Evolutionary conservation across 2,797 vertebrate genomes (phyloP).

Genomic region (Anguilla megastoma): DNA sequence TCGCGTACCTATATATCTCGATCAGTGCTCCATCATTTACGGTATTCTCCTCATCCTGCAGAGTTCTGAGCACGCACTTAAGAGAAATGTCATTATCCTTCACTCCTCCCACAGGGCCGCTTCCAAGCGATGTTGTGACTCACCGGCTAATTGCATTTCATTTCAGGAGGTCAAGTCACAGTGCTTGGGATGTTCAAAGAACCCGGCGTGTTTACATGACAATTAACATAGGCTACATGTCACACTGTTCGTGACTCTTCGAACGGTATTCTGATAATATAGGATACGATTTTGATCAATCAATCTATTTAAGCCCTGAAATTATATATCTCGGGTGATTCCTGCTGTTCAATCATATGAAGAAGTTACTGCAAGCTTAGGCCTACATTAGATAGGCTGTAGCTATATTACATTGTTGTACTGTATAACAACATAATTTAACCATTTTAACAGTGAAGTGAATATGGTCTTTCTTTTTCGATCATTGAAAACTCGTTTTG

Average conservation of each 20-base stretch:
- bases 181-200: neutral
- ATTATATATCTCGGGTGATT: neutral
- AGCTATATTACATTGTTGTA: neutral
- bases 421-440: neutral
- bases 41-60: constrained; percentile 50
- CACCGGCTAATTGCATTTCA: constrained; percentile 46
- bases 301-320: neutral
- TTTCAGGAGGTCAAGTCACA: constrained; percentile 39
- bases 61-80: constrained; percentile 56
- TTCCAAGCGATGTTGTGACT: constrained; percentile 51
- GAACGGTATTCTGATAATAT: neutral
- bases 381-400: neutral
- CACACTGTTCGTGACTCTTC: neutral
- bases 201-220: neutral
- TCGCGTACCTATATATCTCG: neutral
- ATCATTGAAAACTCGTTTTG: neutral
- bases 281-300: neutral
- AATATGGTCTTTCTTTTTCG: neutral
- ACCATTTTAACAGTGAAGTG: neutral
- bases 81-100: constrained; percentile 59
- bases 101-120: constrained; percentile 47
- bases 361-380: neutral
- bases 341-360: neutral
- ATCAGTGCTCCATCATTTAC: constrained; percentile 45
- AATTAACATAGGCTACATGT: neutral